These are phyloP conservation scores for Pectinophora gossypiella DNA, from an alignment of 1,140 invertebrate genomes.

Conservation along the genomic window DNA sequence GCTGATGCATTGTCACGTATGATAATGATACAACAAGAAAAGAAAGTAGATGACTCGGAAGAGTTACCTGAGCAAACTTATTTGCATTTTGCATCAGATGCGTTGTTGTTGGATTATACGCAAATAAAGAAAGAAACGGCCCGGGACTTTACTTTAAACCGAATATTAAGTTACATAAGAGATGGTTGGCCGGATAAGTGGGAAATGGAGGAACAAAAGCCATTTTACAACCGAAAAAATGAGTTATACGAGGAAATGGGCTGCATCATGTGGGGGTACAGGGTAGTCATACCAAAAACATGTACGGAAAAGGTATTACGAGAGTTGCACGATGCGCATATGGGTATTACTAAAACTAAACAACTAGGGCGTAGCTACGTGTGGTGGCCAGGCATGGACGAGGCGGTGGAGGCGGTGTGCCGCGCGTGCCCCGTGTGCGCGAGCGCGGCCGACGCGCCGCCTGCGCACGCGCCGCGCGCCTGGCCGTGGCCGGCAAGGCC, in stretches of 20 bases:
- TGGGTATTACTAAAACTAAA: too few relatives aligned
- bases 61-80: constrained; percentile 1
- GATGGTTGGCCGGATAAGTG: background rate
- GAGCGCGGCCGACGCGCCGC: constrained; percentile 3
- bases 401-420: too few relatives aligned
- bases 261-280: background rate
- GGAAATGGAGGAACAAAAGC: constrained; percentile 3
- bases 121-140: constrained; percentile 1
- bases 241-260: constrained; percentile 3
- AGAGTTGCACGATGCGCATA: background rate
- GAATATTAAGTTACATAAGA: constrained; percentile 2
- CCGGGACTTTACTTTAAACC: background rate
- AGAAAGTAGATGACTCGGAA: background rate
- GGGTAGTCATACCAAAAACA: background rate
- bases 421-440: constrained; percentile 2
- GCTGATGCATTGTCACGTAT: constrained; percentile 5
- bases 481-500: constrained; percentile 4
- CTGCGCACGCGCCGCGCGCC: background rate
- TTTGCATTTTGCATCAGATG: too few relatives aligned
- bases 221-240: constrained; percentile 5
- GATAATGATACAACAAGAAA: background rate
- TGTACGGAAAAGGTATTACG: background rate
- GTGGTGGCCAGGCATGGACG: too few relatives aligned
- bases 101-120: constrained; percentile 1
- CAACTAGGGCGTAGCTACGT: too few relatives aligned